Percentiles rank a stretch among this genome's conserved stretches.
These are phyloP conservation scores for Sebastes cheni DNA, from an alignment of 2,797 vertebrate genomes.

Conservation along the genomic window DNA sequence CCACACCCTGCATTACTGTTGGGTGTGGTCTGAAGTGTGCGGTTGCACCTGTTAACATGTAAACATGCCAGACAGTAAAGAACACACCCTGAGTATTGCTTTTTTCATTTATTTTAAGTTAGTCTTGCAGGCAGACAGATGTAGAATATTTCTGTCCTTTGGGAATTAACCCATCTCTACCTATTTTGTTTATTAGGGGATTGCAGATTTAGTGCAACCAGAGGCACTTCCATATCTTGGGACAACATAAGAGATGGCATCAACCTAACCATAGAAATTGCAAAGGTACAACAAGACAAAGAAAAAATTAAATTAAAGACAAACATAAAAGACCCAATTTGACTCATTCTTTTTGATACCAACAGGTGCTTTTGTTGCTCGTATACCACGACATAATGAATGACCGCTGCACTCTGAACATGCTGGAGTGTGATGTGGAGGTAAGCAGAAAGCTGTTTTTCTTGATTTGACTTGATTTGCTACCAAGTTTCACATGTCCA, in stretches of 20 bases:
- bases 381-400: constrained; percentile 89
- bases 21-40: background rate
- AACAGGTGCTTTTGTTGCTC: constrained; percentile 88
- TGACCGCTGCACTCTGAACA: constrained; percentile 79
- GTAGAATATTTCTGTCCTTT: background rate
- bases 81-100: background rate
- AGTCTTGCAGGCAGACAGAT: background rate
- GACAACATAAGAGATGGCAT: constrained; percentile 81
- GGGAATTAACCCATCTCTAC: background rate
- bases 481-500: background rate
- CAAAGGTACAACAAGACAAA: constrained; percentile 84
- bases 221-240: constrained; percentile 78
- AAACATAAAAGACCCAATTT: background rate
- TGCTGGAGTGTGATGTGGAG: constrained; percentile 85
- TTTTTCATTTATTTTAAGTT: background rate
- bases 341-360: constrained; percentile 2
- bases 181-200: constrained; percentile 60
- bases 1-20: background rate
- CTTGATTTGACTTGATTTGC: background rate
- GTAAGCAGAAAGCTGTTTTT: constrained; percentile 68
- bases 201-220: constrained; percentile 77
- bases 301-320: background rate
- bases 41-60: background rate
- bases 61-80: background rate
- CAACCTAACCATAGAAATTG: constrained; percentile 84